Base-by-base conservation (phyloP, 2,113 vertebrate genomes). In the Struthio camelus region DNA sequence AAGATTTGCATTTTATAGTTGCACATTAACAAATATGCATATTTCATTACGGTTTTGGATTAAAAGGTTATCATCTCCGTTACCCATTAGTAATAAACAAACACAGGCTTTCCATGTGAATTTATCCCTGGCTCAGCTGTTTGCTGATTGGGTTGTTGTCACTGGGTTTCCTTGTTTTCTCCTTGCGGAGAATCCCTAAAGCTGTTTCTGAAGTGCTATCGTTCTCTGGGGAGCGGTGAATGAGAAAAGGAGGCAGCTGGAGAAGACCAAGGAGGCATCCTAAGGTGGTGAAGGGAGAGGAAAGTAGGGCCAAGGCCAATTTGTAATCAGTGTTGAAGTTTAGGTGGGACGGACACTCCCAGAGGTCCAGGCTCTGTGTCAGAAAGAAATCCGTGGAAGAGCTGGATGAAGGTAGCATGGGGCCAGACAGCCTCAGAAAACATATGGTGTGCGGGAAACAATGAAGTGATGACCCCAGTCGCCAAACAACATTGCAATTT, bases 11-110 rank as follows among this genome's bases (percentile, higher is more conserved):
- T 97, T 97, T 97, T 97, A 97, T 97, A 97, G 97, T 96, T 96
- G 96, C 92, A 93, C 95, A 97, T 97, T 97, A 94, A 97, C 96
- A 97, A 97, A 97, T 97, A 97, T 98, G 97, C 97, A 98, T 97
- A 98, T 98, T 97, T 97, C 97, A 97, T 98, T 98, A 97, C 96
- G 93, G 93, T 96, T 96, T 96, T 97, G 96, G 96, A 97, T 97
- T 97, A 97, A 97, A 97, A 97, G 97, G 97, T 98, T 98, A 98
- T 98, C 97, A 91, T 97, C 96, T 97, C 96, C 32, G 95, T 97
- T 97, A 96, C 96, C 95, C 96, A 97, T 97, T 97, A 97, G 95
- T 98, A 94, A 97, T 96, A 97, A 97, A 97, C 96, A 98, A 97
- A 98, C 96, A 96, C 92, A 95, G 94, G 53, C 96, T 97, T 96